phyloP scores from a whole-genome alignment of 2,888 invertebrate species.

The Tortricodes alternella region DNA sequence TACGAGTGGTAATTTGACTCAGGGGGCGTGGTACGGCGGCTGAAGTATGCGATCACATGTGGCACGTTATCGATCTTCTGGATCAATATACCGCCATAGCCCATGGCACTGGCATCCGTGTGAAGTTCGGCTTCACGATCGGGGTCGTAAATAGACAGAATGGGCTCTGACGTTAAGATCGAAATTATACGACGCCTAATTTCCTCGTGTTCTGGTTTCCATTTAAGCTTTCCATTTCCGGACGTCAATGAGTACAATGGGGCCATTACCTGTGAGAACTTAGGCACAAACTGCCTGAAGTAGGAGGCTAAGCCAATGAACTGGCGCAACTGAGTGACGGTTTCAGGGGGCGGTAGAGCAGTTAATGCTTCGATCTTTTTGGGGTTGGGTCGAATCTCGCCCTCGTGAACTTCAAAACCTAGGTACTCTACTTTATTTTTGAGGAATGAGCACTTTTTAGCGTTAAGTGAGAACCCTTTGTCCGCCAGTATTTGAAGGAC shows the following conservation, averaged over 20 bases:
- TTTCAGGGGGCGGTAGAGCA: background rate
- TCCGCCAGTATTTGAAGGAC: slow-evolving; percentile 2
- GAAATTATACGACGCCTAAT: background rate
- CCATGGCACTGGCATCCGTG: background rate
- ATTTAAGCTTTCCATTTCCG: background rate
- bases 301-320: background rate
- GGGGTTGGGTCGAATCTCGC: slow-evolving; percentile 30
- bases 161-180: background rate
- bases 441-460: slow-evolving; percentile 13
- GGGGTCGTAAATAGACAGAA: background rate
- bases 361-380: slow-evolving; percentile 23
- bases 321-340: background rate
- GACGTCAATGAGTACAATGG: background rate
- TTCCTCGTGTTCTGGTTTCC: background rate
- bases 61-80: background rate
- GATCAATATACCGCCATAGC: background rate
- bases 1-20: background rate
- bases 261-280: background rate
- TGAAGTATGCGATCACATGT: background rate
- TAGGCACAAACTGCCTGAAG: too few relatives aligned
- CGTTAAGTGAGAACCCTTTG: slow-evolving; percentile 8
- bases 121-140: background rate
- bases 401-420: slow-evolving; percentile 2
- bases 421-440: background rate
- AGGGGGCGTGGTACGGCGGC: background rate